phyloP scores from a whole-genome alignment of 2,797 vertebrate genomes.

The Nasua narica region DNA sequence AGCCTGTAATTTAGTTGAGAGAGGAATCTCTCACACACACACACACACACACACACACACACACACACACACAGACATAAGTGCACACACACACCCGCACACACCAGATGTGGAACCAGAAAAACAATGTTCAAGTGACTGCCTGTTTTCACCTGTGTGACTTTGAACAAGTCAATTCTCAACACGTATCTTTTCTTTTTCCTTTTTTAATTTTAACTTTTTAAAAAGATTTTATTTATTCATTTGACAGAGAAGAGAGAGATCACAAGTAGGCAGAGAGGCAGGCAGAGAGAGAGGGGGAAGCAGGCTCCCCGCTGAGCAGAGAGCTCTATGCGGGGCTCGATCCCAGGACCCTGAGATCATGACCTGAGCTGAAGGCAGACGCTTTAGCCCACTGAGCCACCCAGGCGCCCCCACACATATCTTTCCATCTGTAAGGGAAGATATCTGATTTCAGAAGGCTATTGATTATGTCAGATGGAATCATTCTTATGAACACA shows the following conservation, averaged over 20 bases:
- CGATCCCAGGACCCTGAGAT: too few relatives aligned
- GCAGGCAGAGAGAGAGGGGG: too few relatives aligned
- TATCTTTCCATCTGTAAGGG: background rate
- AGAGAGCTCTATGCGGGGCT: too few relatives aligned
- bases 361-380: too few relatives aligned
- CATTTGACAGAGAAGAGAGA: too few relatives aligned
- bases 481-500: background rate
- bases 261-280: too few relatives aligned
- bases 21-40: background rate
- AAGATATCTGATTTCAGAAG: background rate
- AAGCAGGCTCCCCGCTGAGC: too few relatives aligned
- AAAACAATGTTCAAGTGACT: background rate
- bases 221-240: too few relatives aligned
- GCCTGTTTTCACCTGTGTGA: background rate
- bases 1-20: background rate
- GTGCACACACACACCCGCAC: background rate
- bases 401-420: background rate
- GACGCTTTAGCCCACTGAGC: too few relatives aligned
- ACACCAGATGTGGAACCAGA: background rate
- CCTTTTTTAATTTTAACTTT: too few relatives aligned
- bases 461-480: background rate
- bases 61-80: too few relatives aligned
- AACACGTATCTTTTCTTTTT: too few relatives aligned
- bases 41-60: background rate
- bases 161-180: background rate